These are phyloP conservation scores for Lacanobia oleracea DNA, from an alignment of 2,888 invertebrate species.

Conservation along the genomic window DNA sequence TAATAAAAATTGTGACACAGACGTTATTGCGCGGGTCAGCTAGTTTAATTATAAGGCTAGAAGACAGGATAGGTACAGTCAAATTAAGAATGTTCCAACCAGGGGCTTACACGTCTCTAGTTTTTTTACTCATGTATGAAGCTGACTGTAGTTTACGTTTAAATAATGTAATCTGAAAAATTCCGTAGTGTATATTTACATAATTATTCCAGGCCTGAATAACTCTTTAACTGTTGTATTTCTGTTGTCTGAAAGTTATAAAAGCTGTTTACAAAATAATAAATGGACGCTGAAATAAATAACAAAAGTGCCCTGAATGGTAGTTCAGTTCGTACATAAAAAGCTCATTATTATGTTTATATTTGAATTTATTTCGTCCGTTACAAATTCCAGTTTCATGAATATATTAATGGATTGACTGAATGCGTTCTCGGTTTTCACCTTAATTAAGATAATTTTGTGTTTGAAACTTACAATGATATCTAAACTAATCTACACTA, in stretches of 20 bases:
- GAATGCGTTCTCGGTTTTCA: not conserved
- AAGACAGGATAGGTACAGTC: not conserved
- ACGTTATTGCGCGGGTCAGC: no score
- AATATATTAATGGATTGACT: conserved; percentile 23
- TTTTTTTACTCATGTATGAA: not conserved
- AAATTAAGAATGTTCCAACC: not conserved
- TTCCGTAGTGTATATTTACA: not conserved
- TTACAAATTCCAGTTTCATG: conserved; percentile 29
- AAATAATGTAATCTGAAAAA: not conserved
- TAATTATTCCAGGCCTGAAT: conserved; percentile 1
- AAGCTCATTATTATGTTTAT: conserved; percentile 24
- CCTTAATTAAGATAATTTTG: not conserved
- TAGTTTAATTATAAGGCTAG: conserved; percentile 5
- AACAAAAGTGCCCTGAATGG: conserved; percentile 26
- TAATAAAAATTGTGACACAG: no score
- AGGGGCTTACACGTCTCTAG: not conserved
- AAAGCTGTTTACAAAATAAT: conserved; percentile 22
- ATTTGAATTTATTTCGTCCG: conserved; percentile 31
- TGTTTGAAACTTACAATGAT: not conserved
- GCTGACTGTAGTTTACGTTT: not conserved
- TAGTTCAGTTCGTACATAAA: conserved; percentile 34
- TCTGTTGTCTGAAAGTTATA: conserved; percentile 14
- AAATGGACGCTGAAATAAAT: conserved; percentile 19
- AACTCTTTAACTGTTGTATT: not conserved
- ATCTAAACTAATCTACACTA: no score